phyloP scores from a whole-genome alignment of 2,113 vertebrate species.

The Scomber colias region DNA sequence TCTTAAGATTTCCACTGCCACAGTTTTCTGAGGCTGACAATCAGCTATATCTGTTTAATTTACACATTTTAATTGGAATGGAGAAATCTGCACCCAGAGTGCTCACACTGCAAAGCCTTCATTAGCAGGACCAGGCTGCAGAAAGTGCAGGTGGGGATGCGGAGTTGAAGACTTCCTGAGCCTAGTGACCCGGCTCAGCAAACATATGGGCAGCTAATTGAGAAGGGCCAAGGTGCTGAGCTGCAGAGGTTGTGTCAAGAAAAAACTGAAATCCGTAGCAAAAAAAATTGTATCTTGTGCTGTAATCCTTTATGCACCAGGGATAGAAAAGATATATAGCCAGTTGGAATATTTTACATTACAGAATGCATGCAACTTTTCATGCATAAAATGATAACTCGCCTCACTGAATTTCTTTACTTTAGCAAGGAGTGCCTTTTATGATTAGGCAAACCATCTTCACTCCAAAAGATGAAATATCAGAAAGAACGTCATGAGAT shows the following conservation, averaged over 20 bases:
- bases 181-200: constrained; percentile 65
- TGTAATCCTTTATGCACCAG: constrained; percentile 30
- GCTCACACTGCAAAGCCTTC: constrained; percentile 75
- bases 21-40: constrained; percentile 60
- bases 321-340: constrained; percentile 18
- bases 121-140: constrained; percentile 72
- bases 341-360: constrained; percentile 38
- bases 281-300: constrained; percentile 31
- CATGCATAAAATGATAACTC: constrained; percentile 44
- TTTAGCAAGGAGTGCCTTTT: constrained; percentile 53
- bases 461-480: constrained; percentile 31
- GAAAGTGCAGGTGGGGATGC: constrained; percentile 61
- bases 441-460: constrained; percentile 65
- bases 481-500: constrained; percentile 49
- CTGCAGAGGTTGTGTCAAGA: constrained; percentile 61
- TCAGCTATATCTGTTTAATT: constrained; percentile 76
- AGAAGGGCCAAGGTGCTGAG: constrained; percentile 66
- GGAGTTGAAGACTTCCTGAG: constrained; percentile 70
- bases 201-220: constrained; percentile 81
- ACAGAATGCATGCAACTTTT: constrained; percentile 45
- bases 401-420: constrained; percentile 41
- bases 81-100: constrained; percentile 59
- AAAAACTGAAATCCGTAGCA: constrained; percentile 60
- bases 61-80: constrained; percentile 85
- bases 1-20: constrained; percentile 15